A percentile compares a stretch with the other conserved stretches of the same genome.
Evolutionary conservation across 2,888 invertebrate genomes (phyloP).

Genomic region (Gymnoscelis rufifasciata): DNA sequence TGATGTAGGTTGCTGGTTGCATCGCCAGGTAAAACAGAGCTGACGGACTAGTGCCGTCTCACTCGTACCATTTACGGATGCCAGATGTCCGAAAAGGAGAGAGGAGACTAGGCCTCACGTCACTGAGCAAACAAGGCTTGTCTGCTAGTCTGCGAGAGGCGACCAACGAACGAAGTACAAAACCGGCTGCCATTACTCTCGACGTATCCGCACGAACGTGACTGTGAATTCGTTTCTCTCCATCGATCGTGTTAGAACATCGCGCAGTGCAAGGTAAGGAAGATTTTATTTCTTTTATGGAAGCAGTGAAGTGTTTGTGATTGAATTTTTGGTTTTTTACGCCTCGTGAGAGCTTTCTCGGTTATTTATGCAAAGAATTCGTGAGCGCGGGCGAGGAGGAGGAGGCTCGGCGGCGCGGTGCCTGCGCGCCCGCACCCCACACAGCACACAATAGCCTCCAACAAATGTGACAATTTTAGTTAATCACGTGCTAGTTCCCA

Average conservation of each 20-base stretch:
- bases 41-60: slow-evolving; percentile 41
- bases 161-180: slow-evolving; percentile 58
- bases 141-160: slow-evolving; percentile 70
- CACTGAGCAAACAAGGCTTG: slow-evolving; percentile 73
- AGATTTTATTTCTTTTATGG: slow-evolving; percentile 57
- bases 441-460: slow-evolving; percentile 31
- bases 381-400: slow-evolving; percentile 66
- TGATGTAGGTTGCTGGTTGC: slow-evolving; percentile 73
- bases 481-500: slow-evolving; percentile 51
- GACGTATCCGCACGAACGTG: slow-evolving; percentile 72
- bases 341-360: slow-evolving; percentile 58
- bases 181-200: slow-evolving; percentile 71
- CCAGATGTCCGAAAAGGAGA: slow-evolving; percentile 40
- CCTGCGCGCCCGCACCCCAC: slow-evolving; percentile 27
- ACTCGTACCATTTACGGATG: slow-evolving; percentile 26
- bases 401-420: slow-evolving; percentile 63
- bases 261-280: slow-evolving; percentile 77
- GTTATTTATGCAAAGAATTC: slow-evolving; percentile 77
- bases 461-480: slow-evolving; percentile 58
- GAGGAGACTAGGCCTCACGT: slow-evolving; percentile 50
- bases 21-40: slow-evolving; percentile 54
- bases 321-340: slow-evolving; percentile 29
- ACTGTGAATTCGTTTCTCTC: slow-evolving; percentile 69
- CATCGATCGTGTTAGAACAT: slow-evolving; percentile 72
- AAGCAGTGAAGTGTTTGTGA: slow-evolving; percentile 64